These are phyloP conservation scores for Poeciliopsis gracilis DNA, from an alignment of 2,797 vertebrate genomes.

Conservation along the genomic window DNA sequence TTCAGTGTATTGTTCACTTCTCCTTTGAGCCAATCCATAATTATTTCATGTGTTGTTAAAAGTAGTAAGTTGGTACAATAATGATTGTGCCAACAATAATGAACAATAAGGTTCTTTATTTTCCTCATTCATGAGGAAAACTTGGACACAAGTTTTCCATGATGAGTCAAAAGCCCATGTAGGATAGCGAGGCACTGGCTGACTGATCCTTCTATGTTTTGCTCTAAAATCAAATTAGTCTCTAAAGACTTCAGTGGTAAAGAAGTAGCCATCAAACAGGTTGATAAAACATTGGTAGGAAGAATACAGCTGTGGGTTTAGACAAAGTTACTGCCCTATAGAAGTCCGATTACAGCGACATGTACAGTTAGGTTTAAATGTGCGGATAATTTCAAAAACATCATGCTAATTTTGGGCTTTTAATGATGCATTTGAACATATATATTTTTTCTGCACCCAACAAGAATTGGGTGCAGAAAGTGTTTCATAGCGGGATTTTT, in stretches of 20 bases:
- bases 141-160: background rate
- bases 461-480: background rate
- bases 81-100: background rate
- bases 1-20: background rate
- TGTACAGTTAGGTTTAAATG: background rate
- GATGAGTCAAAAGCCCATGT: background rate
- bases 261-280: background rate
- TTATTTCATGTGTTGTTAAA: background rate
- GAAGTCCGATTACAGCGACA: background rate
- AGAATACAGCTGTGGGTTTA: background rate
- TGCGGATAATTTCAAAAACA: background rate
- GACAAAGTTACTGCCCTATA: background rate
- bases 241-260: slow-evolving; percentile 6
- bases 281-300: background rate
- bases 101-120: too few species aligned
- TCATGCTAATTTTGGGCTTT: background rate
- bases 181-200: background rate
- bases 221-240: background rate
- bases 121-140: too few species aligned
- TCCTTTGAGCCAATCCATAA: background rate
- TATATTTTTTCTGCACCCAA: too few species aligned
- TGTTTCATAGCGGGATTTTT: background rate
- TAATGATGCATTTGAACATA: background rate
- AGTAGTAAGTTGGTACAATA: background rate
- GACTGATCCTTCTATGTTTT: background rate